These are phyloP conservation scores for Leptopilina syphax DNA, from an alignment of 2,888 invertebrate genomes.

Conservation along the genomic window DNA sequence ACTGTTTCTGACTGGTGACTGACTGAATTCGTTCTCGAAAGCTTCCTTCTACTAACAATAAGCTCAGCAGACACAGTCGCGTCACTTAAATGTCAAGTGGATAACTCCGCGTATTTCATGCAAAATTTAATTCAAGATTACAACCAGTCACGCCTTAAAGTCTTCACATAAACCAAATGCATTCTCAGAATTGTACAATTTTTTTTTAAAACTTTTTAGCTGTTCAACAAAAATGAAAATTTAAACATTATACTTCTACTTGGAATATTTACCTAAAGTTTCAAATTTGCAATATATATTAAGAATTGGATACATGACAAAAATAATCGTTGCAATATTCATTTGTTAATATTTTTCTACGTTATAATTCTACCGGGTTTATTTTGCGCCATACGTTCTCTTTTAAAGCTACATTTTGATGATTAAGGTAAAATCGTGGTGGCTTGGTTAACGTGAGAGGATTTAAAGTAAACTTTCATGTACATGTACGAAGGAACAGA, in stretches of 20 bases:
- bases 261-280: too few relatives aligned
- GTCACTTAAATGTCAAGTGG: not conserved
- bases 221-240: too few relatives aligned
- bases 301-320: too few relatives aligned
- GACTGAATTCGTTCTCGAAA: constrained; percentile 28
- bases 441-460: not conserved
- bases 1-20: constrained; percentile 23
- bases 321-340: too few relatives aligned
- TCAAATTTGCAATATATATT: too few relatives aligned
- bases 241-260: too few relatives aligned
- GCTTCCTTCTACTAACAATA: not conserved
- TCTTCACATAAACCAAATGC: not conserved
- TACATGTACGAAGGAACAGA: not conserved
- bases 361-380: not conserved
- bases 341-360: too few relatives aligned
- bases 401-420: not conserved
- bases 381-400: not conserved
- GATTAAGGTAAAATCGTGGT: not conserved
- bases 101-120: constrained; percentile 4
- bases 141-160: not conserved
- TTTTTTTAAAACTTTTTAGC: not conserved
- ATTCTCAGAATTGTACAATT: not conserved
- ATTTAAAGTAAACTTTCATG: not conserved
- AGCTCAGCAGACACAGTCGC: not conserved
- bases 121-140: constrained; percentile 7